Base-by-base conservation (phyloP, 2,113 vertebrate species). In the Anser brachyrhynchus region DNA sequence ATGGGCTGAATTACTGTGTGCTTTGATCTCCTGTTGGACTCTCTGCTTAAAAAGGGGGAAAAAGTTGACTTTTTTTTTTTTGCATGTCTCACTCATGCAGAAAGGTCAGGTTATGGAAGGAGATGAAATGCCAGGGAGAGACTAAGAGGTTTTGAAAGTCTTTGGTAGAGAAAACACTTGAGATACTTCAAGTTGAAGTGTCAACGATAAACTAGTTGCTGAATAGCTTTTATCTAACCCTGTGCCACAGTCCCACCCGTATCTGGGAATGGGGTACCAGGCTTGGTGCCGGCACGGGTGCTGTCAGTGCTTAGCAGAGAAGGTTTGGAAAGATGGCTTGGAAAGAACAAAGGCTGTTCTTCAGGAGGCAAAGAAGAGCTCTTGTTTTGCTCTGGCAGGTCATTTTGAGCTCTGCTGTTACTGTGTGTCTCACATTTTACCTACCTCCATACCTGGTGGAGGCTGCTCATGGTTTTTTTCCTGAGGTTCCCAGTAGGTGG, bases 11-110 rank as follows among this genome's bases (percentile, higher is more conserved):
- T 76, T 67, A 73, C 77, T 31, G 7, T 18, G 57, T 2, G 39
- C 90, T 96, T 96, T 94, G 90, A 96, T 97, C 85, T 96, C 8
- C 57, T 79, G 57, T 58, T 0, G 2, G 83, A 74, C 76, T 84
- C 17, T 1, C n/a, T 90, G 52, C 66, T 81, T 43, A 25, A 76
- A 88, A 89, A 88, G 18, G 3, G 43, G 43, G 35, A 6, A 10
- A 87, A 88, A 25, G 52, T 46, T 88, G 75, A 29, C 39, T 64
- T 57, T 46, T 44, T 44, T 44, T 44, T 26, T 65, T 77, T 83
- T 69, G 13, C 13, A n/a, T 75, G 66, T n/a, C 51, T 35, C 10
- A 9, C 29, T 90, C 61, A 13, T 2, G 13, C 59, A 69, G 80
- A 92, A 89, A 94, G 71, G 54, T 87, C 81, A 90, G 62, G 44